Base-by-base conservation (phyloP, 1,140 invertebrate species). In the Drosophila eugracilis region DNA sequence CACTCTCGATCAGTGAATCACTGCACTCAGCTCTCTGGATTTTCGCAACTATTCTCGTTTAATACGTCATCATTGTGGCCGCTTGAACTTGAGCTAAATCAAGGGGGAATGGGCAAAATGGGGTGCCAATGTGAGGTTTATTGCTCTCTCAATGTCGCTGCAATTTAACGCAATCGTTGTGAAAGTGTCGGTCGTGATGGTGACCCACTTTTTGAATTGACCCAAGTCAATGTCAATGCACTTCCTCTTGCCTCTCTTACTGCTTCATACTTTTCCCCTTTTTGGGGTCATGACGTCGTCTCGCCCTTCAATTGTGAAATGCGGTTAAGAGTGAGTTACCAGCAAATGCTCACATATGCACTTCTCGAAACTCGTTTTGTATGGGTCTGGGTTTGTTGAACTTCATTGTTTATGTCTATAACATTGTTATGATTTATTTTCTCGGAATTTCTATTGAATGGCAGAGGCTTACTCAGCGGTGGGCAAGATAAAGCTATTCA, bases 321-420 rank as follows among this genome's bases (percentile, higher is more conserved):
- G 59, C n/a, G 1, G 10, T 1, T 10, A 10, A 34, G 37, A 34
- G 17, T 57, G 55, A 52, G 58, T 32, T 53, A 10, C 26, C 14
- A 19, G 37, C 7, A 41, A 47, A 50, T 17, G 41, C 48, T 19
- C 48, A 24, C 28, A 65, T 52, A 22, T 70, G 73, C 66, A 77
- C 30, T 76, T 34, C 19, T 32, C 12, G 37, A 47, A 81, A 80
- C 79, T 52, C 42, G 80, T 85, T 85, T 83, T 75, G 39, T 17
- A 34, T 58, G 17, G n/a, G 21, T 66, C 15, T 53, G 59, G 75
- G 75, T 75, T 52, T 52, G 54, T 71, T 80, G 75, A 84, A 83
- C 79, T 28, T 32, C n/a, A n/a, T 22, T 50, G 21, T 57, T 41
- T 57, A 15, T 42, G 26, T 1, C 10, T 24, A 1, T n/a, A n/a